Evolutionary conservation across 1,140 invertebrate species (phyloP).

Genomic region (Diabrotica undecimpunctata): DNA sequence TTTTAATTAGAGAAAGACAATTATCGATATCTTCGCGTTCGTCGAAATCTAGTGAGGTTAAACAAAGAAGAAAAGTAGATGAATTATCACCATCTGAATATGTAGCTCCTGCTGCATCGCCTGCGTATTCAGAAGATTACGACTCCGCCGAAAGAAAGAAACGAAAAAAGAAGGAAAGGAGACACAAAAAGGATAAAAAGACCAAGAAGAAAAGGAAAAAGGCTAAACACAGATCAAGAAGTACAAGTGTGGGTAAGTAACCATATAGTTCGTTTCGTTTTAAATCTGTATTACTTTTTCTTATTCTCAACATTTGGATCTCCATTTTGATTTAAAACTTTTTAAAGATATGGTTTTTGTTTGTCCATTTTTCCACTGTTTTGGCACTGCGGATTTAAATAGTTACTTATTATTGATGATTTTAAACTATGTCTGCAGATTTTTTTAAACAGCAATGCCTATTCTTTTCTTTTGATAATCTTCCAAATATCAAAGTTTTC

Average conservation of each 20-base stretch:
- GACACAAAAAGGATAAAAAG: constrained; percentile 66
- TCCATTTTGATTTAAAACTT: too few relatives aligned
- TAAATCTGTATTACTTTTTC: too few relatives aligned
- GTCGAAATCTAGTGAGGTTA: constrained; percentile 42
- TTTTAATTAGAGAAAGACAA: constrained; percentile 40
- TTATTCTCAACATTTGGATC: too few relatives aligned
- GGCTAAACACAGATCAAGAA: constrained; percentile 61
- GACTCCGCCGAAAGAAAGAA: constrained; percentile 50
- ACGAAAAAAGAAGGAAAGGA: constrained; percentile 58
- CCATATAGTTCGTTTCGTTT: background rate
- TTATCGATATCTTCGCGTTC: constrained; percentile 42
- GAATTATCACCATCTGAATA: constrained; percentile 28
- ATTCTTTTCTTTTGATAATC: too few relatives aligned
- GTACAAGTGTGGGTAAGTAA: constrained; percentile 53
- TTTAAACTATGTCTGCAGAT: too few relatives aligned
- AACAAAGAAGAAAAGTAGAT: constrained; percentile 40
- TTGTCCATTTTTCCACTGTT: too few relatives aligned
- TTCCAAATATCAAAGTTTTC: too few relatives aligned
- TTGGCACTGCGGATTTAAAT: too few relatives aligned
- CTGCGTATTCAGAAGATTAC: constrained; percentile 41
- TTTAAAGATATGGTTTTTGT: too few relatives aligned
- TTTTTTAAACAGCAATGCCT: too few relatives aligned
- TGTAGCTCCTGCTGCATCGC: constrained; percentile 37
- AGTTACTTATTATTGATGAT: too few relatives aligned
- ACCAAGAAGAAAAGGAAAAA: constrained; percentile 68